Base-by-base conservation (phyloP, 2,113 vertebrate species). In the Triplophysa siluroides region DNA sequence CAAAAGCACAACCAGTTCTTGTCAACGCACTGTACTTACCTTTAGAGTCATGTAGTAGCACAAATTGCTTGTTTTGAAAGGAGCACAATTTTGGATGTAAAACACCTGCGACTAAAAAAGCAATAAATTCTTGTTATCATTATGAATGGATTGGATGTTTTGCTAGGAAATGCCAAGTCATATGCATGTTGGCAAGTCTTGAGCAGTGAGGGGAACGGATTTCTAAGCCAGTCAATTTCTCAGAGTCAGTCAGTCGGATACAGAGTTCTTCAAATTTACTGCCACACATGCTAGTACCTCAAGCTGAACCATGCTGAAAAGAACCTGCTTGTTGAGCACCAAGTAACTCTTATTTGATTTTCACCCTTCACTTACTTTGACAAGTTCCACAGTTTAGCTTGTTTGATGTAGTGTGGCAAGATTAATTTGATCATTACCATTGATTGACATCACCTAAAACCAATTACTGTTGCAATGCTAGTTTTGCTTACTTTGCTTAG, bases 171-270 rank as follows among this genome's bases (percentile, higher is more conserved):
- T n/a, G 75, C 47, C 75, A 38, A 77, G 75, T 65, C 43, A 65
- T 76, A 33, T 4, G 38, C n/a, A 60, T 73, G 12, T 38, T 24
- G 72, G 38, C 13, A 75, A 52, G 61, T 52, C 45, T 29, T 29
- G 62, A 66, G 26, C 23, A 77, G 45, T 50, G 33, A n/a, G 75
- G 45, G 21, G 41, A 60, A 43, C n/a, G 9, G 72, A 52, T 50
- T 60, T 43, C 64, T 4, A 45, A 76, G 41, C 64, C 72, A 76
- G 69, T 73, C 70, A 80, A 73, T 66, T 56, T 72, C 45, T 75
- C 41, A 47, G 60, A 81, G 72, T 75, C 70, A 81, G 50, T 67
- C 78, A 74, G 62, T 80, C 38, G 71, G 70, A 64, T 43, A 60
- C 56, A 61, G 72, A 61, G 54, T 56, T 38, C 33, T 61, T 26